A percentile compares a stretch with the other conserved stretches of the same genome.
phyloP scores from a whole-genome alignment of 2,113 vertebrate species.

The Dicerorhinus sumatrensis region DNA sequence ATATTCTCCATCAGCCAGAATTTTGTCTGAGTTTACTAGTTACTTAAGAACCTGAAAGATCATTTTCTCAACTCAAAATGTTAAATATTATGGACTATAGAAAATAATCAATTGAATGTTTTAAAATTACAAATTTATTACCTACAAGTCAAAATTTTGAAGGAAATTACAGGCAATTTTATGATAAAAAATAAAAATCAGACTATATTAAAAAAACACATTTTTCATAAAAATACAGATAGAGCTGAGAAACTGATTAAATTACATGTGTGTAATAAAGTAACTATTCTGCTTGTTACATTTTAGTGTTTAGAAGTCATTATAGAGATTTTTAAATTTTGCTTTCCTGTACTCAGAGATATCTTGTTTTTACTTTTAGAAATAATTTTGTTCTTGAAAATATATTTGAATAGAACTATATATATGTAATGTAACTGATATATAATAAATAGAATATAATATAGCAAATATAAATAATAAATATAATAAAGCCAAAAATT shows the following conservation, averaged over 20 bases:
- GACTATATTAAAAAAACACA: background rate
- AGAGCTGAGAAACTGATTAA: background rate
- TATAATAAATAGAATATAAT: background rate
- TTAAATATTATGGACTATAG: background rate
- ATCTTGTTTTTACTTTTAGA: background rate
- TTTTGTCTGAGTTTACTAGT: background rate
- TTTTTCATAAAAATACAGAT: background rate
- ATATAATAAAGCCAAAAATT: background rate
- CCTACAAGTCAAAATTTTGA: background rate
- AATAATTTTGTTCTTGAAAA: background rate
- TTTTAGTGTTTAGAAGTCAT: background rate
- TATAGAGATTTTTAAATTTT: background rate
- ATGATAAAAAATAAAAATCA: background rate
- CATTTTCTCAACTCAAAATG: conserved; percentile 10
- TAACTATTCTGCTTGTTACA: background rate
- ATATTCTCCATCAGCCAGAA: background rate
- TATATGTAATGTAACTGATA: background rate
- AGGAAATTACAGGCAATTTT: background rate
- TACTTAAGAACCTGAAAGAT: background rate
- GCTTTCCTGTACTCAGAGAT: background rate
- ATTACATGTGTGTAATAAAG: background rate
- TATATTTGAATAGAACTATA: background rate
- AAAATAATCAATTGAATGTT: background rate
- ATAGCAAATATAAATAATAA: background rate
- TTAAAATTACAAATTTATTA: background rate